These are phyloP conservation scores for Morphnarchus princeps DNA, from an alignment of 2,113 vertebrate species.

Conservation along the genomic window DNA sequence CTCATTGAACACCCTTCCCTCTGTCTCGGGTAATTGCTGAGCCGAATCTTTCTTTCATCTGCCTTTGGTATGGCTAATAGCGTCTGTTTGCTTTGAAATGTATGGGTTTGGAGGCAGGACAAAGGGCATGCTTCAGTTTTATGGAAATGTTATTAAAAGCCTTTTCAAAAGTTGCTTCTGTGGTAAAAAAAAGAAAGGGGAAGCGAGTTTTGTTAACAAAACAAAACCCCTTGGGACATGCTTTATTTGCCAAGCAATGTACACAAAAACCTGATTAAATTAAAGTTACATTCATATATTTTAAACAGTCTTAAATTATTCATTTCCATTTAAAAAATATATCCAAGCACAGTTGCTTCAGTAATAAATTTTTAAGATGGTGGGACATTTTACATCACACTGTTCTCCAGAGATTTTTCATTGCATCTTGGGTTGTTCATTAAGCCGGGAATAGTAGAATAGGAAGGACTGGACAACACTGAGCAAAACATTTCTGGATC, in stretches of 20 bases:
- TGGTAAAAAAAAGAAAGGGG: background rate
- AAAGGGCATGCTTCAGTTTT: background rate
- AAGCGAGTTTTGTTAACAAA: background rate
- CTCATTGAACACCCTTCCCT: background rate
- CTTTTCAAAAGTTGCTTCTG: background rate
- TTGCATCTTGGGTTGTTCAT: background rate
- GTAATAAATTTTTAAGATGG: constrained; percentile 50
- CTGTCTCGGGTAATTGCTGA: background rate
- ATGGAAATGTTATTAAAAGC: background rate
- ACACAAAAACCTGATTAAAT: constrained; percentile 36
- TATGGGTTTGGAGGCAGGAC: background rate
- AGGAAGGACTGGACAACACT: background rate
- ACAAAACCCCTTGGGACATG: background rate
- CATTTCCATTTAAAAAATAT: constrained; percentile 36
- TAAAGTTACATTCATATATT: constrained; percentile 46
- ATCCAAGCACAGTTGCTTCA: constrained; percentile 11
- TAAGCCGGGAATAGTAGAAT: background rate
- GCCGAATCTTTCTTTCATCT: background rate
- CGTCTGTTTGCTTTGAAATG: background rate
- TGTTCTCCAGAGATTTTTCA: background rate
- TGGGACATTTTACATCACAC: constrained; percentile 2
- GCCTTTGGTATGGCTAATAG: background rate
- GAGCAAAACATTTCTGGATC: background rate
- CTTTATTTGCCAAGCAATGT: constrained; percentile 40
- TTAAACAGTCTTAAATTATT: constrained; percentile 62